Conservation (phyloP, 2,113 vertebrate species). For the Pelvicachromis taeniatus region DNA sequence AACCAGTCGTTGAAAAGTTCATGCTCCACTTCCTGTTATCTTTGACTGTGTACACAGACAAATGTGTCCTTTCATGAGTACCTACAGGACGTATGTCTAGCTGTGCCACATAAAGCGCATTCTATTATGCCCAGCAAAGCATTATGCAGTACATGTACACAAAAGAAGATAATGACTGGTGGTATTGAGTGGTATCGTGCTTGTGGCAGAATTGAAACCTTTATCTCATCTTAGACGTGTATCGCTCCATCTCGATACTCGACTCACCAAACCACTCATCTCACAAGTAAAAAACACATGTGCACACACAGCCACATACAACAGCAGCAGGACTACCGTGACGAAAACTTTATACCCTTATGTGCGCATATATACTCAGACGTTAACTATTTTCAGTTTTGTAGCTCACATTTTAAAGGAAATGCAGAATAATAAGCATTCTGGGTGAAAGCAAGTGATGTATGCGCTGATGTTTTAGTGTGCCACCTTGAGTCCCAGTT, state of each 20-base stretch:
- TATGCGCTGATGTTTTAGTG: slow-evolving; percentile 20
- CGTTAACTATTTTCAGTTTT: slow-evolving; percentile 1
- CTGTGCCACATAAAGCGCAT: background rate
- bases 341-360: background rate
- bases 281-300: background rate
- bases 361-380: background rate
- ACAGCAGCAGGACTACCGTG: background rate
- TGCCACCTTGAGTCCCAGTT: slow-evolving; percentile 20
- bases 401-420: background rate
- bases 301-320: background rate
- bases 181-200: background rate
- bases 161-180: background rate
- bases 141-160: background rate
- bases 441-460: background rate
- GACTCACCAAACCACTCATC: background rate
- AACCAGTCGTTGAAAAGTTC: background rate
- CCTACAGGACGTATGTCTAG: background rate
- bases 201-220: background rate
- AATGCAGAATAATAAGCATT: background rate
- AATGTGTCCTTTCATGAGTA: background rate
- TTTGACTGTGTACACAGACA: background rate
- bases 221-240: background rate
- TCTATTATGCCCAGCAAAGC: background rate
- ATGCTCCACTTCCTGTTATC: background rate
- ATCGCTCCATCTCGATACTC: background rate